A percentile compares a stretch with the other conserved stretches of the same genome.
phyloP scores from a whole-genome alignment of 2,888 invertebrate genomes.

The Microchrysa polita region DNA sequence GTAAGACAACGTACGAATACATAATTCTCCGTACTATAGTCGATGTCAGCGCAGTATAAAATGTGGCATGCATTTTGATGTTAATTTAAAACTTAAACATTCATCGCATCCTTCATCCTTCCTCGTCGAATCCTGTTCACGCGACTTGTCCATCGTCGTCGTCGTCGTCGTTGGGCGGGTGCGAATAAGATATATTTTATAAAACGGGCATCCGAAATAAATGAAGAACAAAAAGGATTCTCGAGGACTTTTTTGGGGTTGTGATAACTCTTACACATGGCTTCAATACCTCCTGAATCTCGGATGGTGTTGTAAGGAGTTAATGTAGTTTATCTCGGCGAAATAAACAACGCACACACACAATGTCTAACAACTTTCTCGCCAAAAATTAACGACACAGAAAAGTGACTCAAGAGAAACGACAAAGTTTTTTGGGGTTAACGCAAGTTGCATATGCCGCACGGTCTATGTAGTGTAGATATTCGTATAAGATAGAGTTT shows the following conservation, averaged over 20 bases:
- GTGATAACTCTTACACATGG: conserved; percentile 6
- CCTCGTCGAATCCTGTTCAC: too few species aligned
- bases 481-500: not conserved
- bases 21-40: not conserved
- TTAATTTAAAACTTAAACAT: conserved; percentile 29
- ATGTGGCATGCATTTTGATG: conserved; percentile 19
- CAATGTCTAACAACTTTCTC: not conserved
- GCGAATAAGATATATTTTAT: too few species aligned
- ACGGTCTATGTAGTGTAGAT: not conserved
- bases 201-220: too few species aligned
- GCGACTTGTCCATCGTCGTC: too few species aligned
- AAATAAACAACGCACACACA: conserved; percentile 18
- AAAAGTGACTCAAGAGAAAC: not conserved
- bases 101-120: not conserved
- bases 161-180: too few species aligned
- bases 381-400: conserved; percentile 22
- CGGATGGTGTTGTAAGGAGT: not conserved
- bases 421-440: conserved; percentile 1
- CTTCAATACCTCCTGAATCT: not conserved
- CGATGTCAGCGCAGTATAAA: not conserved
- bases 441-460: not conserved
- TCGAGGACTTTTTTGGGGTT: not conserved
- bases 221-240: too few species aligned
- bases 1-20: not conserved
- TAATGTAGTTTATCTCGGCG: conserved; percentile 33